A percentile compares a stretch with the other conserved stretches of the same genome.
phyloP scores from a whole-genome alignment of 2,888 invertebrate genomes.

The Agrotis ipsilon region DNA sequence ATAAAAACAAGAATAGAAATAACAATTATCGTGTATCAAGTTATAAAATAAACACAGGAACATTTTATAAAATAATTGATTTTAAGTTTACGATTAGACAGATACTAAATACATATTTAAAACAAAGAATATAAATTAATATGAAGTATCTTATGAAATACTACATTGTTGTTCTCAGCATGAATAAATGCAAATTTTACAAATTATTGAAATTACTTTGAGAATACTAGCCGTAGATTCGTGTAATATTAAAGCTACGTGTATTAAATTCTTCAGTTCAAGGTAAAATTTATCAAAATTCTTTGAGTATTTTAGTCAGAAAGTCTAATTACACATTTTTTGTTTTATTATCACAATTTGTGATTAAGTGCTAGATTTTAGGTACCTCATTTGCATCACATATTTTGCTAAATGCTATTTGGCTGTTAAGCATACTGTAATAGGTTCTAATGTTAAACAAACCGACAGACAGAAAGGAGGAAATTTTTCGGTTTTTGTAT shows the following conservation, averaged over 20 bases:
- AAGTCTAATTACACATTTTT: background rate
- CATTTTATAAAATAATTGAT: slow-evolving; percentile 25
- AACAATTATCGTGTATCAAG: background rate
- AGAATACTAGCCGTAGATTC: background rate
- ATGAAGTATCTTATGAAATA: background rate
- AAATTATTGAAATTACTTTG: background rate
- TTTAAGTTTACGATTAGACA: slow-evolving; percentile 15
- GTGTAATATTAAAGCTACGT: background rate
- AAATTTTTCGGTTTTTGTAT: no score
- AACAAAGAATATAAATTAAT: slow-evolving; percentile 9
- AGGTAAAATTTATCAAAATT: background rate
- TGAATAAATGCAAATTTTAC: background rate
- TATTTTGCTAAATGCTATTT: no score
- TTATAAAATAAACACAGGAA: slow-evolving; percentile 21
- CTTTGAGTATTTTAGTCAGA: background rate
- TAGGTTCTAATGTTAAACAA: no score
- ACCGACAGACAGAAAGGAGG: no score
- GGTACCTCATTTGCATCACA: no score
- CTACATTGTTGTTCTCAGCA: background rate
- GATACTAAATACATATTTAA: slow-evolving; percentile 7
- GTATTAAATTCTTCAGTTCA: background rate
- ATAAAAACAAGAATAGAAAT: background rate
- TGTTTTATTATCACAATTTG: no score
- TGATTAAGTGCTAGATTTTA: no score
- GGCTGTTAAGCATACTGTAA: no score